Conservation (phyloP, 1,140 invertebrate species). For the Pseudobourletiella spinata region DNA sequence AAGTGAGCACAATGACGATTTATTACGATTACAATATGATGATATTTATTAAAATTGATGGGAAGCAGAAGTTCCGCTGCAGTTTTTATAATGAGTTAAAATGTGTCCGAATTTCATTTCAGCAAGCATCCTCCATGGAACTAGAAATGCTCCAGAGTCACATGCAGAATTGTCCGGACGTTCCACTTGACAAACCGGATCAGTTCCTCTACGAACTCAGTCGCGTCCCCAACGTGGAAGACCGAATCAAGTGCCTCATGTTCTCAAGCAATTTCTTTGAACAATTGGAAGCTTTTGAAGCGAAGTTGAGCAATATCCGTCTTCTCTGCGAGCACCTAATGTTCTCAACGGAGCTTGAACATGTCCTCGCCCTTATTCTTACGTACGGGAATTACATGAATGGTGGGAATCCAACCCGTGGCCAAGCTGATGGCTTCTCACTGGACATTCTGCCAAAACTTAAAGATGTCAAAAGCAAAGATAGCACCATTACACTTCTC, state of each 20-base stretch:
- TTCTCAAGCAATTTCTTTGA: constrained; percentile 88
- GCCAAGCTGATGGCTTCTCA: constrained; percentile 93
- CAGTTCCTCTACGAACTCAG: constrained; percentile 81
- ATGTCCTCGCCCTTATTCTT: constrained; percentile 78
- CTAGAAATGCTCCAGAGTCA: constrained; percentile 66
- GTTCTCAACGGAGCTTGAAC: constrained; percentile 64
- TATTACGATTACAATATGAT: too few species aligned
- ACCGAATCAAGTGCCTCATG: constrained; percentile 85
- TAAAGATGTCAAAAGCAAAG: constrained; percentile 90
- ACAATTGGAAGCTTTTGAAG: constrained; percentile 63
- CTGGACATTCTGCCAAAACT: constrained; percentile 88
- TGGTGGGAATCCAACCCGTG: constrained; percentile 80
- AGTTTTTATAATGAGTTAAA: too few species aligned
- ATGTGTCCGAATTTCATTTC: too few species aligned
- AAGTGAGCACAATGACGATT: too few species aligned
- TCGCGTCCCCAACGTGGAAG: constrained; percentile 77
- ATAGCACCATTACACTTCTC: constrained; percentile 67
- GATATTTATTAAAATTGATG: too few species aligned
- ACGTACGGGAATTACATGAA: constrained; percentile 97
- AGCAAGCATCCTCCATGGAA: constrained; percentile 78
- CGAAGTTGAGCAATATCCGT: constrained; percentile 76
- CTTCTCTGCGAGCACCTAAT: constrained; percentile 74
- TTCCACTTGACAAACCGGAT: constrained; percentile 84
- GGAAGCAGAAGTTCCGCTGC: too few species aligned
- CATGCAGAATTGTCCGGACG: constrained; percentile 57